A percentile compares a stretch with the other conserved stretches of the same genome.
These are phyloP conservation scores for Peromyscus maniculatus DNA, from an alignment of 2,113 vertebrate species.

Conservation along the genomic window DNA sequence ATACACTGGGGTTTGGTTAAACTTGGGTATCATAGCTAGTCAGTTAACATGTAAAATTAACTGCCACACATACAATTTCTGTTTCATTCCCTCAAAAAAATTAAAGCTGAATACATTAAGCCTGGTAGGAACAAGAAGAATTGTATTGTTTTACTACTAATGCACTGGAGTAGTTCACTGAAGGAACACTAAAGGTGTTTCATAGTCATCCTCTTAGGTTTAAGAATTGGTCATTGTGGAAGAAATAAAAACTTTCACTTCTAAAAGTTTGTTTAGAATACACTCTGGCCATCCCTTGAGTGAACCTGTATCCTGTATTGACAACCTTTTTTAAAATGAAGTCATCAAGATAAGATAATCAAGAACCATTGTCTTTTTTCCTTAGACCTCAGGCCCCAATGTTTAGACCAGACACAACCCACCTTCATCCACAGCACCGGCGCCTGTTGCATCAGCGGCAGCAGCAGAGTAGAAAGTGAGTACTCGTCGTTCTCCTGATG, in stretches of 20 bases:
- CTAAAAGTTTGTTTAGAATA: not conserved
- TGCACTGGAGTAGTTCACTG: not conserved
- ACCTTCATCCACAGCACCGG: conserved; percentile 97
- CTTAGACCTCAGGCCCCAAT: conserved; percentile 87
- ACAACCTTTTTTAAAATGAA: not conserved
- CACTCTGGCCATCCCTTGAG: not conserved
- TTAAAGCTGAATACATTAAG: conserved; percentile 24
- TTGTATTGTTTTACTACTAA: not conserved
- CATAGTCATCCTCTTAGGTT: not conserved
- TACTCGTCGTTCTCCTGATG: not conserved
- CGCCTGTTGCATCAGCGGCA: conserved; percentile 95
- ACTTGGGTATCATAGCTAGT: not conserved
- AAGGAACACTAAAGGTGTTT: not conserved
- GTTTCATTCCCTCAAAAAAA: not conserved
- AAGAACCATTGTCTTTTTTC: conserved; percentile 7
- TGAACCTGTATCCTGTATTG: not conserved
- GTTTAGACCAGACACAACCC: conserved; percentile 95
- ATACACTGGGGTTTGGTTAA: not conserved
- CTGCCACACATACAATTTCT: not conserved
- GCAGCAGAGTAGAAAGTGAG: conserved; percentile 93
- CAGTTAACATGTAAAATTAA: not conserved
- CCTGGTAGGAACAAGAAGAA: not conserved
- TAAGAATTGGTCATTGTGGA: conserved; percentile 14
- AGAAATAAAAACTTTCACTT: not conserved
- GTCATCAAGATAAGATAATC: not conserved